Evolutionary conservation across 1,140 invertebrate genomes (phyloP).

Genomic region (Drosophila watanabei): DNA sequence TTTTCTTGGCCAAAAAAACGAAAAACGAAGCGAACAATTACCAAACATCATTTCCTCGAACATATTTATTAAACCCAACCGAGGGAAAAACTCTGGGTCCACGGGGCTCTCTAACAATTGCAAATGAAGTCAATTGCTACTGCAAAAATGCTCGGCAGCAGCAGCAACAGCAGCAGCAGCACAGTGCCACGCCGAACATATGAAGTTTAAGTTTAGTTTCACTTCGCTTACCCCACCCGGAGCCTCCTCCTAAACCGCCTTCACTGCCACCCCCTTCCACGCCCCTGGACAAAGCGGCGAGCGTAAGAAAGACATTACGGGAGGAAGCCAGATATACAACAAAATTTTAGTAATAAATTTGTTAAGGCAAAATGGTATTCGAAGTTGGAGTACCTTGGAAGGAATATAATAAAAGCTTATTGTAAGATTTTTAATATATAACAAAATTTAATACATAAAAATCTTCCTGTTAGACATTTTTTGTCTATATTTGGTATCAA

Average conservation of each 20-base stretch:
- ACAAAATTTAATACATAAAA: no score
- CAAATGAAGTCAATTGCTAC: conserved; percentile 81
- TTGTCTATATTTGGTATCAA: not conserved
- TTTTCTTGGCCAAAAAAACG: conserved; percentile 32
- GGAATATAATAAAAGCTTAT: not conserved
- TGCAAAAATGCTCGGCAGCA: conserved; percentile 62
- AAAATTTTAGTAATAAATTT: conserved; percentile 56
- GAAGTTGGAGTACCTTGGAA: conserved; percentile 16
- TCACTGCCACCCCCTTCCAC: not conserved
- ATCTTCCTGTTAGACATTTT: not conserved
- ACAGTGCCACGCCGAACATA: conserved; percentile 40
- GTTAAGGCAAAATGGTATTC: not conserved
- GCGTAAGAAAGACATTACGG: conserved; percentile 56
- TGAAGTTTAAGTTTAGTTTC: conserved; percentile 61
- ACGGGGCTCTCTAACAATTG: conserved; percentile 62
- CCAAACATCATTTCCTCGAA: conserved; percentile 85
- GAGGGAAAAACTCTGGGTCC: conserved; percentile 60
- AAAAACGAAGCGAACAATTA: conserved; percentile 75
- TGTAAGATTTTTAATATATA: not conserved
- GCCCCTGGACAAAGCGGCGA: conserved; percentile 13
- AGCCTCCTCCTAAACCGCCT: not conserved
- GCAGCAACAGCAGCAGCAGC: conserved; percentile 20
- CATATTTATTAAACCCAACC: conserved; percentile 85
- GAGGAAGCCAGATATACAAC: conserved; percentile 21
- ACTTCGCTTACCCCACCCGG: conserved; percentile 32